Conservation (phyloP, 35 echinoderm and acorn worm species). For the Holothuria glaberrima region DNA sequence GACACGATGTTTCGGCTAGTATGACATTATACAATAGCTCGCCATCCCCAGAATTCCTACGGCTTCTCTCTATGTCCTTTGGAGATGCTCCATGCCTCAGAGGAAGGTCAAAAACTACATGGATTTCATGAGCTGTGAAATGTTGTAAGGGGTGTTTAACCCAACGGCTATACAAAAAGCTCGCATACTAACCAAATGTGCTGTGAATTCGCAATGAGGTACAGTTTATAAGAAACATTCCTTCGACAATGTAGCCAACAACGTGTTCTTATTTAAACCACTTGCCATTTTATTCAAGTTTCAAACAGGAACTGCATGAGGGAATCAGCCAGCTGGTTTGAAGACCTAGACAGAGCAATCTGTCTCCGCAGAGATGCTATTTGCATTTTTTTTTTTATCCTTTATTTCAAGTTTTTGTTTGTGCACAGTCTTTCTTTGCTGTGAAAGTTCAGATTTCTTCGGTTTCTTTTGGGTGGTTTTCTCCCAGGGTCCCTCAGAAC, state of each 20-base stretch:
- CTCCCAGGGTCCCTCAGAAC: no score
- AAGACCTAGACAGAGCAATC: slow-evolving; percentile 46
- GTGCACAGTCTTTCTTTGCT: neutral
- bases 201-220: slow-evolving; percentile 12
- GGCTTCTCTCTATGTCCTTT: slow-evolving; percentile 41
- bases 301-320: slow-evolving; percentile 24
- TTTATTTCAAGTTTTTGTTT: slow-evolving; percentile 13
- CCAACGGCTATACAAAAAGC: slow-evolving; percentile 44
- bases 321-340: neutral
- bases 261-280: neutral
- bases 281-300: neutral
- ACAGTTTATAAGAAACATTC: slow-evolving; percentile 55
- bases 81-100: slow-evolving; percentile 32
- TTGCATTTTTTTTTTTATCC: slow-evolving; percentile 51
- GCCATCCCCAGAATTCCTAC: neutral
- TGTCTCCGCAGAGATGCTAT: slow-evolving; percentile 60
- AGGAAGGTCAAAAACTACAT: slow-evolving; percentile 50
- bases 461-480: no score
- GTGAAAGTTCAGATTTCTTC: slow-evolving; percentile 1
- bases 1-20: neutral
- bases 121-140: slow-evolving; percentile 15
- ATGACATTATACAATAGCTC: neutral
- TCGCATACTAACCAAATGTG: slow-evolving; percentile 43
- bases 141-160: neutral
- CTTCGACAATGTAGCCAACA: slow-evolving; percentile 52